Base-by-base conservation (phyloP, 2,888 invertebrate species). In the Epinotia brunnichana region DNA sequence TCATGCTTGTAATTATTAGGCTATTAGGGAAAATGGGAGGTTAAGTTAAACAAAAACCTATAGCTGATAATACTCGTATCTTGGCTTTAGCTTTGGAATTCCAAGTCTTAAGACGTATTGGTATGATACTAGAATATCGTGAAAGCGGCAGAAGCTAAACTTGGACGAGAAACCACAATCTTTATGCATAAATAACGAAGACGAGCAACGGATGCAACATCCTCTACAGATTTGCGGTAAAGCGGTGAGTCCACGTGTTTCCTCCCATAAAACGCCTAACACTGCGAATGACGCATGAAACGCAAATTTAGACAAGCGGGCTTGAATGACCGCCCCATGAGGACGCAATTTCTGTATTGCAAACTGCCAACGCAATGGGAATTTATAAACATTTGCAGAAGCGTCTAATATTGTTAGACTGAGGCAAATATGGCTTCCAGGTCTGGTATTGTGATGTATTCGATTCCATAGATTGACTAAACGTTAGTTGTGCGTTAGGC, bases 1-100 rank as follows among this genome's bases (percentile, higher is more conserved):
- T 53, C 60, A 53, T 41, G 69, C 69, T 41, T 48, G 69, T 39
- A 53, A 60, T 69, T 69, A 60, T 24, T 21, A 59, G 7, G n/a
- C 60, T 39, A 60, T 61, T 60, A 68, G 15, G 59, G 59, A 68
- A 59, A 57, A 68, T 15, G 41, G 41, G 15, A 35, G 59, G 1
- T 11, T 41, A 35, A 44, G 41, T 44, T 19, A 29, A 17, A 44
- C 13, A 61, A 61, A 61, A 61, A 61, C 21, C 17, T 60, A 35
- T 41, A n/a, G 61, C 41, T 41, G 2, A 0, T 41, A 9, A 10
- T 2, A n/a, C n/a, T n/a, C n/a, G n/a, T n/a, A 2, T 41, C 41
- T 21, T 41, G 39, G 61, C 39, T 60, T 17, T 59, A 10, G 59
- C 59, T 17, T 59, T 10, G 11, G 35, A n/a, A n/a, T n/a, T n/a